Conservation (phyloP, 2,113 vertebrate genomes). For the Misgurnus anguillicaudatus region DNA sequence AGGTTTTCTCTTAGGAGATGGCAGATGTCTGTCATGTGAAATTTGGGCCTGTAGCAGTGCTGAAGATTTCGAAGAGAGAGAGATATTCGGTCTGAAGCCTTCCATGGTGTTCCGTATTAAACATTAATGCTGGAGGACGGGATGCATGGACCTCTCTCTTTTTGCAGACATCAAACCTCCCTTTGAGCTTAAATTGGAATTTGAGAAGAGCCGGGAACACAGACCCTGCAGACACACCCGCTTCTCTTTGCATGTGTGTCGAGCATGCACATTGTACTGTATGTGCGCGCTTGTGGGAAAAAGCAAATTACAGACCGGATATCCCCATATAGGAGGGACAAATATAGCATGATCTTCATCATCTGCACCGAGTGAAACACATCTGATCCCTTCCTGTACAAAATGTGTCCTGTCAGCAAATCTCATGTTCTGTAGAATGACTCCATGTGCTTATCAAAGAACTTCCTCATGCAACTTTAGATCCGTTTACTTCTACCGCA, state of each 20-base stretch:
- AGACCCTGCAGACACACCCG: not conserved
- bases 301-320: conserved; percentile 31
- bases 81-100: conserved; percentile 8
- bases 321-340: conserved; percentile 39
- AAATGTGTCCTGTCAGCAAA: conserved; percentile 31
- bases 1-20: not conserved
- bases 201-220: conserved; percentile 24
- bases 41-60: not conserved
- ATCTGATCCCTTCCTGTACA: conserved; percentile 34
- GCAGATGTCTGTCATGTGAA: conserved; percentile 32
- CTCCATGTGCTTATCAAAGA: conserved; percentile 15
- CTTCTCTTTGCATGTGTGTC: not conserved
- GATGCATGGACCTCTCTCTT: conserved; percentile 3
- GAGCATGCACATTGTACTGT: conserved; percentile 1
- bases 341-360: conserved; percentile 47
- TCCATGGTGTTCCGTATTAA: conserved; percentile 29
- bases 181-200: conserved; percentile 41
- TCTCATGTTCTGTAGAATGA: conserved; percentile 13
- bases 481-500: not conserved
- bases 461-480: not conserved
- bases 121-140: conserved; percentile 21
- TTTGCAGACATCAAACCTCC: conserved; percentile 28
- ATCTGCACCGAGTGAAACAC: conserved; percentile 37
- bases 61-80: not conserved
- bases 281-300: conserved; percentile 19